phyloP scores from a whole-genome alignment of 2,113 vertebrate species.

The Anhinga rufa region DNA sequence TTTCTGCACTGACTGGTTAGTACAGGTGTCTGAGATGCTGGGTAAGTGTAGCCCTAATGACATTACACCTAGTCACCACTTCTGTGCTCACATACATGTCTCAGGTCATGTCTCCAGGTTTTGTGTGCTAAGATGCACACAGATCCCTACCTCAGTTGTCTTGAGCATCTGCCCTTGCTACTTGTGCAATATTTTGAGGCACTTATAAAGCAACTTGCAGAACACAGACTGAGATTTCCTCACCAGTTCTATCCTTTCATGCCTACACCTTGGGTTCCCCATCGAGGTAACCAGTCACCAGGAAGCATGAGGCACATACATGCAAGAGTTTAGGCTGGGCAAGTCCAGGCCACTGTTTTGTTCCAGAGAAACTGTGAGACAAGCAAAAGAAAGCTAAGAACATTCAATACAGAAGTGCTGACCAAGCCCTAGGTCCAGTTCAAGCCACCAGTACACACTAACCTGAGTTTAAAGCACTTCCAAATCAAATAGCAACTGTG shows the following conservation, averaged over 20 bases:
- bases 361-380: neutral
- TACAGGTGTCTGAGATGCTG: too few relatives aligned
- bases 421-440: neutral
- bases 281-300: neutral
- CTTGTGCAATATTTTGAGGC: neutral
- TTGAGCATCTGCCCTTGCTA: neutral
- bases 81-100: neutral
- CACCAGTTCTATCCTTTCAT: neutral
- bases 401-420: neutral
- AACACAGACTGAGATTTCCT: neutral
- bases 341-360: neutral
- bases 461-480: neutral
- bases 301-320: neutral
- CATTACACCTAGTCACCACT: neutral
- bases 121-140: too few relatives aligned
- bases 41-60: neutral
- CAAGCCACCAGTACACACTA: neutral
- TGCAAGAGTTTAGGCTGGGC: neutral
- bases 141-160: neutral
- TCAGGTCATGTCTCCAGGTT: rapidly evolving
- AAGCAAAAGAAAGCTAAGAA: neutral
- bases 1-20: neutral
- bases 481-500: neutral
- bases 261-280: neutral
- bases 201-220: neutral